A percentile compares a stretch with the other conserved stretches of the same genome.
These are phyloP conservation scores for Doryteuthis pealeii DNA, from an alignment of 1,140 invertebrate species.

Conservation along the genomic window DNA sequence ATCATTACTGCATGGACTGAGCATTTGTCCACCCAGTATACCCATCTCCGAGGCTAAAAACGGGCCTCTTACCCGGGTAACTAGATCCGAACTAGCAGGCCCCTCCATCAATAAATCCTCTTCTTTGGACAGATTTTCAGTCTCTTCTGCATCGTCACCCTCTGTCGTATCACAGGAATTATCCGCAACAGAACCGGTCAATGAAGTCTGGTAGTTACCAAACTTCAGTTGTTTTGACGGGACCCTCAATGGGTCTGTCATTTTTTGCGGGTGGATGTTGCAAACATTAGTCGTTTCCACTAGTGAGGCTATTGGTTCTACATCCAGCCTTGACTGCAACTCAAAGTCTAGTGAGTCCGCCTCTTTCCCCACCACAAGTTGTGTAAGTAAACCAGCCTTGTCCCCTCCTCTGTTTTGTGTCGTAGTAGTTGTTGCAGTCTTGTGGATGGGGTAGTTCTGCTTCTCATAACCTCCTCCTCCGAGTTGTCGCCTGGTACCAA, in stretches of 20 bases:
- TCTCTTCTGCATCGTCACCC: too few relatives aligned
- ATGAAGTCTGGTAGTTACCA: neutral
- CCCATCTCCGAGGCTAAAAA: neutral
- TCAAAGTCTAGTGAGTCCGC: too few relatives aligned
- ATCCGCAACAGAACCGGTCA: neutral
- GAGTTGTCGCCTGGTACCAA: neutral
- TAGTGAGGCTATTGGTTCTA: too few relatives aligned
- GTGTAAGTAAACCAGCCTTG: too few relatives aligned
- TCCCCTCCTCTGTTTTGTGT: too few relatives aligned
- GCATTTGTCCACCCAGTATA: neutral
- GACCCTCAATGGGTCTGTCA: neutral
- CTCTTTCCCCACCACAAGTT: too few relatives aligned
- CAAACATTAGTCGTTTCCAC: neutral
- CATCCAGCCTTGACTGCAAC: too few relatives aligned
- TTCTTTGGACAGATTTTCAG: too few relatives aligned
- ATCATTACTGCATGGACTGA: slow-evolving; percentile 3
- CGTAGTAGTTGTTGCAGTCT: too few relatives aligned
- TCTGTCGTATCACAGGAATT: neutral
- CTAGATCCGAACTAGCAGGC: neutral
- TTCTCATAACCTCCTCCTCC: neutral
- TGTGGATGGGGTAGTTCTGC: too few relatives aligned
- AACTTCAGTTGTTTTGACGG: neutral
- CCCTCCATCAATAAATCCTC: too few relatives aligned
- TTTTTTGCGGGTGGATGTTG: neutral
- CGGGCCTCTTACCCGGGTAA: neutral